Conservation (phyloP, 2,888 invertebrate species). For the Troglohyphantes excavatus region DNA sequence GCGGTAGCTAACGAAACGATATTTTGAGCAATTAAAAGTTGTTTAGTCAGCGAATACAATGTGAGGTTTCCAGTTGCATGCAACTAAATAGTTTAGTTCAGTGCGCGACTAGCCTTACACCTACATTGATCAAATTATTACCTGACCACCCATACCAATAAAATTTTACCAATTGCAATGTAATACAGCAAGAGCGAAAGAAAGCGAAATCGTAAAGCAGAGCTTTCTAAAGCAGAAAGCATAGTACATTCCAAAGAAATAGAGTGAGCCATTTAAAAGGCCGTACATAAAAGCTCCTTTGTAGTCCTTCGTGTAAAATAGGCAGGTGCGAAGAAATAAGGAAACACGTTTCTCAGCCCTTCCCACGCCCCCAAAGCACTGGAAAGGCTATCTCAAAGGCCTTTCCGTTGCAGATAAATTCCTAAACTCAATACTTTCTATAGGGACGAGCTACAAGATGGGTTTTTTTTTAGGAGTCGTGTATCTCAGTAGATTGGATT, state of each 20-base stretch:
- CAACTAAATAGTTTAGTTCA: too few species aligned
- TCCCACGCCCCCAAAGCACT: slow-evolving; percentile 51
- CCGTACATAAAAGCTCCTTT: slow-evolving; percentile 20
- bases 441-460: background rate
- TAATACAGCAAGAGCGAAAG: too few species aligned
- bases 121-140: too few species aligned
- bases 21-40: too few species aligned
- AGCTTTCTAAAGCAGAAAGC: background rate
- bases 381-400: slow-evolving; percentile 39
- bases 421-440: slow-evolving; percentile 3
- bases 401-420: slow-evolving; percentile 57
- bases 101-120: too few species aligned
- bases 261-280: slow-evolving; percentile 10
- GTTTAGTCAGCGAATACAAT: too few species aligned
- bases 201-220: background rate
- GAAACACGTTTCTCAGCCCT: slow-evolving; percentile 45
- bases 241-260: background rate
- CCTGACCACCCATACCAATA: too few species aligned
- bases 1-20: too few species aligned
- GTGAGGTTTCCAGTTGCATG: too few species aligned
- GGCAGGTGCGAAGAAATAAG: slow-evolving; percentile 71
- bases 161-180: too few species aligned
- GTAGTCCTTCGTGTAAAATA: slow-evolving; percentile 40
- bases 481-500: background rate
- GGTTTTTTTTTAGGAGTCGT: background rate